Percentiles rank a stretch among this genome's conserved stretches.
Conservation (phyloP, 2,888 invertebrate genomes). For the Cantharis flavilabris region DNA sequence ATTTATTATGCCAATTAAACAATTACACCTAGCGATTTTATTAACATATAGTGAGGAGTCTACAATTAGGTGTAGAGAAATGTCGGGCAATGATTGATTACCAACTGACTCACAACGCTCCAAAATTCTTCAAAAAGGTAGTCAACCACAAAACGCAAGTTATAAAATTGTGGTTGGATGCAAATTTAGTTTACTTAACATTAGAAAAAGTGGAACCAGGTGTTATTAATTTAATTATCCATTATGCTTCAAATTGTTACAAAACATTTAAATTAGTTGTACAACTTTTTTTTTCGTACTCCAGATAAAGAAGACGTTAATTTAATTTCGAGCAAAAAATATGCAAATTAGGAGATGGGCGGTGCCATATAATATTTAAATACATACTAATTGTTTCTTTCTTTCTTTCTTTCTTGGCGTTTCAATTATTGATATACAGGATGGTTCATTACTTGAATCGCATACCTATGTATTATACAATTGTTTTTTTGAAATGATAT, state of each 20-base stretch:
- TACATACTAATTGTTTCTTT: background rate
- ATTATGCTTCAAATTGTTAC: background rate
- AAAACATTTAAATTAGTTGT: background rate
- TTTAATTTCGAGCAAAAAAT: background rate
- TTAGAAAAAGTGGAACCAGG: background rate
- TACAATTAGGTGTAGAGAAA: slow-evolving; percentile 24
- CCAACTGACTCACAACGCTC: slow-evolving; percentile 10
- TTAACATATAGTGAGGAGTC: slow-evolving; percentile 19
- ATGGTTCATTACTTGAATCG: background rate
- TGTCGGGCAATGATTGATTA: slow-evolving; percentile 25
- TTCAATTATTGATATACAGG: background rate
- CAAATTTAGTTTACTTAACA: background rate
- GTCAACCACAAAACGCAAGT: background rate
- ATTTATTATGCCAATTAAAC: slow-evolving; percentile 32
- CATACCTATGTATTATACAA: background rate
- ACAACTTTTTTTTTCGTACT: background rate
- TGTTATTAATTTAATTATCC: background rate
- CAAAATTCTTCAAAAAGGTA: slow-evolving; percentile 12
- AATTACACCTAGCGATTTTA: slow-evolving; percentile 31
- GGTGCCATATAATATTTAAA: background rate
- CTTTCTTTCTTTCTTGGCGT: background rate
- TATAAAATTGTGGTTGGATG: background rate
- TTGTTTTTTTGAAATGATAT: background rate
- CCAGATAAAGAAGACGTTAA: background rate
- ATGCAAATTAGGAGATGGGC: background rate